Conservation (phyloP, 2,797 vertebrate species). For the Phrynocephalus guinanensis region DNA sequence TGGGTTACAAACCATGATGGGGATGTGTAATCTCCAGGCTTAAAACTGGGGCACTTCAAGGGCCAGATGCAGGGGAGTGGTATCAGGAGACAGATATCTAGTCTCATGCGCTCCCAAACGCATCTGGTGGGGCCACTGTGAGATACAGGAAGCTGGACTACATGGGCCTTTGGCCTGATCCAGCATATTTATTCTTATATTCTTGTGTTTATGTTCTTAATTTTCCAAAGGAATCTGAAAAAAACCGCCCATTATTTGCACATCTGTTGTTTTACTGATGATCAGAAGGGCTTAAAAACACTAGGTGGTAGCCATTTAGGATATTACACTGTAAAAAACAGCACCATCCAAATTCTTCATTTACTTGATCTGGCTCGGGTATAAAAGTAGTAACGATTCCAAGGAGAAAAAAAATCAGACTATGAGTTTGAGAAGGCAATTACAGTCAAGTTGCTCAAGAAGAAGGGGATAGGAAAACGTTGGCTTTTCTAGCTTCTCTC, state of each 20-base stretch:
- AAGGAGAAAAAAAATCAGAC: conserved; percentile 40
- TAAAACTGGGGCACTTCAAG: too few species aligned
- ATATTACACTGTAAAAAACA: conserved; percentile 48
- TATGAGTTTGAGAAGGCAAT: conserved; percentile 39
- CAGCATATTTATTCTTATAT: too few species aligned
- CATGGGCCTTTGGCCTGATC: too few species aligned
- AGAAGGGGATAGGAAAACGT: conserved; percentile 5
- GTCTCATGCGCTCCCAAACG: too few species aligned
- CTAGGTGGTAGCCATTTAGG: conserved; percentile 43
- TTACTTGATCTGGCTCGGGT: conserved; percentile 38
- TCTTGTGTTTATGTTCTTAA: not conserved
- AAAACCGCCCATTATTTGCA: conserved; percentile 23
- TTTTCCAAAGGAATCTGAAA: conserved; percentile 51
- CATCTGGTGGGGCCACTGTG: too few species aligned
- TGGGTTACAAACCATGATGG: too few species aligned
- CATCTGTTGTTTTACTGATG: conserved; percentile 27
- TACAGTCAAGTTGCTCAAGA: conserved; percentile 42
- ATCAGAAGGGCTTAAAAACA: conserved; percentile 54
- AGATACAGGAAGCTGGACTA: too few species aligned
- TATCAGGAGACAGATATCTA: too few species aligned
- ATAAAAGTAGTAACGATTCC: conserved; percentile 42
- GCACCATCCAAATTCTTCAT: conserved; percentile 34
- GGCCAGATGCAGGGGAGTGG: too few species aligned
- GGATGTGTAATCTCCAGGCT: too few species aligned
- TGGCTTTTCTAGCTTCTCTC: conserved; percentile 2